Evolutionary conservation across 2,888 invertebrate genomes (phyloP).

Genomic region (Gymnoscelis rufifasciata): DNA sequence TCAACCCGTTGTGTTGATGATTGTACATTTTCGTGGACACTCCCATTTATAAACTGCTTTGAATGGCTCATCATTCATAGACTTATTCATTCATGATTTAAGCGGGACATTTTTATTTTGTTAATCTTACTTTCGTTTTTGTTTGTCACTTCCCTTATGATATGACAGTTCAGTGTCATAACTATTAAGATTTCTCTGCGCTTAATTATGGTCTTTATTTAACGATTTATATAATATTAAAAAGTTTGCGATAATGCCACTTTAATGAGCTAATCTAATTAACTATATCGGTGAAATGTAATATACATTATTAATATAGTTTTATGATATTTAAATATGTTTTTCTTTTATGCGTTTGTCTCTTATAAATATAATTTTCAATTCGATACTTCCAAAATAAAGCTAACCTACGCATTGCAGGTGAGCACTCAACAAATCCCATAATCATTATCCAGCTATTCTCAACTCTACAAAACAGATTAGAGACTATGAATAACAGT

Average conservation of each 20-base stretch:
- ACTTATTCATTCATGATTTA: constrained; percentile 35
- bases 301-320: no score
- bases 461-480: neutral
- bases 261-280: no score
- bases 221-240: no score
- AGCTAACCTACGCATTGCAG: constrained; percentile 54
- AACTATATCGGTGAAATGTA: no score
- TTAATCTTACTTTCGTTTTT: constrained; percentile 17
- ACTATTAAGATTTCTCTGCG: no score
- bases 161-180: neutral
- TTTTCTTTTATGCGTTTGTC: no score
- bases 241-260: no score
- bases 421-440: constrained; percentile 47
- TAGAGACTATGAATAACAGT: no score
- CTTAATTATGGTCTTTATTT: no score
- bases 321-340: no score
- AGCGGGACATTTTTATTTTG: constrained; percentile 28
- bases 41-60: constrained; percentile 52
- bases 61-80: constrained; percentile 58
- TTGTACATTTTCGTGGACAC: constrained; percentile 65
- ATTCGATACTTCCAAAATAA: no score
- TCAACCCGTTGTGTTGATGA: constrained; percentile 62
- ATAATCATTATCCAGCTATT: constrained; percentile 19
- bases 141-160: constrained; percentile 15
- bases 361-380: no score